Conservation (phyloP, 1,140 invertebrate genomes). For the Anadara kagoshimensis region DNA sequence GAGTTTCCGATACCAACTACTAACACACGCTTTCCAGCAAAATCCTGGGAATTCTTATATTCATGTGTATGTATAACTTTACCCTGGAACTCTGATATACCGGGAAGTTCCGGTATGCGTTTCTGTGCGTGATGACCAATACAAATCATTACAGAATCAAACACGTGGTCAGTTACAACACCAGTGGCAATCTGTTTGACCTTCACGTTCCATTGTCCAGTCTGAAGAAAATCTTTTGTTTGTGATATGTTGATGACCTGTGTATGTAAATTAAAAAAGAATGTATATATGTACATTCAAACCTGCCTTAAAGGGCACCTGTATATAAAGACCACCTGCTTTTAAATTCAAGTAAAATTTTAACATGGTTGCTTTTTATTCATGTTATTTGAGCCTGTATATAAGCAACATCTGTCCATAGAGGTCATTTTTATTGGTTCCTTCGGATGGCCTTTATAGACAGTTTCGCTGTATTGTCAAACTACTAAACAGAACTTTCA, state of each 20-base stretch:
- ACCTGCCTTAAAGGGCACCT: too few species aligned
- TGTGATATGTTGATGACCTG: slow-evolving; percentile 16
- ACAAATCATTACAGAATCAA: slow-evolving; percentile 70
- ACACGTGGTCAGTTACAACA: slow-evolving; percentile 40
- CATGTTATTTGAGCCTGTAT: too few species aligned
- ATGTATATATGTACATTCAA: background rate
- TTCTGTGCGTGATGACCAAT: slow-evolving; percentile 72
- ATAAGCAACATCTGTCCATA: too few species aligned
- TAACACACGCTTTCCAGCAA: slow-evolving; percentile 73
- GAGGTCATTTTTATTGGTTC: too few species aligned
- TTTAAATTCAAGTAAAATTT: too few species aligned
- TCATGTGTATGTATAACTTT: slow-evolving; percentile 73
- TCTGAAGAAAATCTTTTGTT: slow-evolving; percentile 23
- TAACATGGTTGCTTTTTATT: too few species aligned
- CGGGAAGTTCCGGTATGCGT: slow-evolving; percentile 67
- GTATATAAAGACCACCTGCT: too few species aligned
- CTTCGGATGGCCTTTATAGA: too few species aligned
- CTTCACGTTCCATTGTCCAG: slow-evolving; percentile 41
- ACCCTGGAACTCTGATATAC: slow-evolving; percentile 31
- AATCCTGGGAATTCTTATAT: slow-evolving; percentile 67
- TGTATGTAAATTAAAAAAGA: background rate
- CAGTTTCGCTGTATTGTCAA: too few species aligned
- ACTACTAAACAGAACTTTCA: too few species aligned
- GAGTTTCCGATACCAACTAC: slow-evolving; percentile 77
- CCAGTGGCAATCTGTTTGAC: slow-evolving; percentile 34